Evolutionary conservation across 2,113 vertebrate species (phyloP), one percentile per base, ranked within the genome.

Genomic region (Mormoops blainvillei): DNA sequence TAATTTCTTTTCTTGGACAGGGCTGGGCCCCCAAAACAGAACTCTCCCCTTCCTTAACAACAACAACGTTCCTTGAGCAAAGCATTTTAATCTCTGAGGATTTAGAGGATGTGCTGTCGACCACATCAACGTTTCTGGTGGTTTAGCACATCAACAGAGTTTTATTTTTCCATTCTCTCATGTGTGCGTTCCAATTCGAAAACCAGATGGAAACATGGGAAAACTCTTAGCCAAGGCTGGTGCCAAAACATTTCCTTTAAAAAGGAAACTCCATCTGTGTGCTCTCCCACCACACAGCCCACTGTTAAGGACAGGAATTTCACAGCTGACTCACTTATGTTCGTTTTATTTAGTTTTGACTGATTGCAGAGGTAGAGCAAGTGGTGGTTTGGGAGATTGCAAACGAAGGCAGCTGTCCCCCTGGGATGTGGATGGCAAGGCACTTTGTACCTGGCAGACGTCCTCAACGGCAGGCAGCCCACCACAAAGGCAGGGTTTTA

Each of bases 241-340:
- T 97, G 96, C 97, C 97, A 98, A 97, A 97, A 94, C 82, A 91
- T 96, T 97, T 96, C 96, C 78, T 96, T 97, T 96, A 89, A 96
- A 97, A 98, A 95, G 97, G 97, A 97, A 97, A 95, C 96, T 68
- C 97, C 97, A 97, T 98, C 97, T 98, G 97, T 89, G 95, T 56
- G 9, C 93, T 97, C 94, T 95, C 93, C 97, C 84, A 93, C 94
- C 91, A 81, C 48, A 31, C 93, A 93, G 58, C 91, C 90, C 74
- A 36, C 93, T 86, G 91, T 45, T 45, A 63, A 45, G 67, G 94
- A 43, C 91, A 91, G 90, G 76, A 87, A 71, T 76, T 61, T 92
- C 93, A 54, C 81, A 92, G 94, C 94, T 63, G 96, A 97, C 87
- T 92, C 94, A 78, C 67, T 94, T 85, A 28, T 52, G 71, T 91